A percentile compares a stretch with the other conserved stretches of the same genome.
These are phyloP conservation scores for Pao palembangensis DNA, from an alignment of 2,113 vertebrate genomes.

Conservation along the genomic window DNA sequence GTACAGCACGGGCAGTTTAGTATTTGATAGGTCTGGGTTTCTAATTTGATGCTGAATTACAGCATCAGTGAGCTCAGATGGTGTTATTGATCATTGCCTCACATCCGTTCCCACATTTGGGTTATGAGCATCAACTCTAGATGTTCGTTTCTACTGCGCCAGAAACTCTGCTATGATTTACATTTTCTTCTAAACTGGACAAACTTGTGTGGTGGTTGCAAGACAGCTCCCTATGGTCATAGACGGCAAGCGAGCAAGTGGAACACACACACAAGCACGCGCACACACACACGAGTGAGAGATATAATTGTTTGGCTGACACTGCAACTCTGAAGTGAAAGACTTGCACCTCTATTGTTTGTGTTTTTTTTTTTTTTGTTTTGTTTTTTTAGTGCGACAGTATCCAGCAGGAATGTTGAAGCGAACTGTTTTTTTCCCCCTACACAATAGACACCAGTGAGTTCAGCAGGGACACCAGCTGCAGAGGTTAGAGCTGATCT, in stretches of 20 bases:
- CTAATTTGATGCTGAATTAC: too few relatives aligned
- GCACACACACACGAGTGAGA: constrained; percentile 28
- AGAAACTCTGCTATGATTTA: neutral
- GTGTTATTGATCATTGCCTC: too few relatives aligned
- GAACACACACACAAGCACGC: constrained; percentile 16
- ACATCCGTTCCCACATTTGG: too few relatives aligned
- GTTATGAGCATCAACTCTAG: too few relatives aligned
- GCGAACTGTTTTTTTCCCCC: constrained; percentile 47
- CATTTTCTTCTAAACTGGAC: neutral
- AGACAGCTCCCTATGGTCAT: constrained; percentile 51
- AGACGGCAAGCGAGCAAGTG: constrained; percentile 10
- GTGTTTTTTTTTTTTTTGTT: constrained; percentile 6
- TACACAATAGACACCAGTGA: constrained; percentile 52
- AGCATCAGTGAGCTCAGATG: too few relatives aligned
- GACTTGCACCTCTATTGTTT: constrained; percentile 66
- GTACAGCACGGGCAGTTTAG: too few relatives aligned
- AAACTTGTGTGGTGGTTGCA: constrained; percentile 10
- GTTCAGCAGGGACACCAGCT: constrained; percentile 57
- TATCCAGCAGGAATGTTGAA: constrained; percentile 67
- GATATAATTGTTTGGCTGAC: constrained; percentile 69
- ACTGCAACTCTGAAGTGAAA: constrained; percentile 60
- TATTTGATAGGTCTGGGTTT: too few relatives aligned
- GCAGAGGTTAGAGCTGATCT: constrained; percentile 46
- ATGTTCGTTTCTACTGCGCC: too few relatives aligned
- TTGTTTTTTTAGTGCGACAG: constrained; percentile 54